Conservation (phyloP, 2,113 vertebrate species). For the Hiodon alosoides region DNA sequence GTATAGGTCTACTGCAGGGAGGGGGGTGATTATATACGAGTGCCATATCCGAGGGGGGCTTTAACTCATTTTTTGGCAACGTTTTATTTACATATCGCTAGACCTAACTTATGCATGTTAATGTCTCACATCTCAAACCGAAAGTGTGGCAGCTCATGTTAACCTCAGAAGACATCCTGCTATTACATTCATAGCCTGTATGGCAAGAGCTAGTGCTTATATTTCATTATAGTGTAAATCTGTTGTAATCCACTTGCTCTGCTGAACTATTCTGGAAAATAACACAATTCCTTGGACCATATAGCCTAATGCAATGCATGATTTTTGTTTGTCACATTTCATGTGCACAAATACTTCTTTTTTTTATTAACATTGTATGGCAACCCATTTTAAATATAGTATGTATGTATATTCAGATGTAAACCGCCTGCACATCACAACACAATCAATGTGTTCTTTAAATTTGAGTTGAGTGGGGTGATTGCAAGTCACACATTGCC, state of each 20-base stretch:
- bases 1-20: not conserved
- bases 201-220: not conserved
- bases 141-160: not conserved
- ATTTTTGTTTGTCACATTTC: not conserved
- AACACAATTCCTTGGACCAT: not conserved
- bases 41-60: not conserved
- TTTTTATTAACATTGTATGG: not conserved
- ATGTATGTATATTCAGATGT: not conserved
- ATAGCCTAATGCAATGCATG: no score
- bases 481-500: not conserved
- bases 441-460: not conserved
- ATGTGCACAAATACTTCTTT: not conserved
- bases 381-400: not conserved
- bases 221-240: not conserved
- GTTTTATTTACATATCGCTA: not conserved
- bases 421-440: not conserved
- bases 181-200: not conserved
- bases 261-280: not conserved
- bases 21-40: not conserved
- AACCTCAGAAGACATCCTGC: not conserved
- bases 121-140: not conserved
- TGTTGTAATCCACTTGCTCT: not conserved
- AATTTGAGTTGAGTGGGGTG: not conserved
- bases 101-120: not conserved
- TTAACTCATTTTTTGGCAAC: conserved; percentile 2